These are phyloP conservation scores for Aromia moschata DNA, from an alignment of 2,888 invertebrate species.

Conservation along the genomic window DNA sequence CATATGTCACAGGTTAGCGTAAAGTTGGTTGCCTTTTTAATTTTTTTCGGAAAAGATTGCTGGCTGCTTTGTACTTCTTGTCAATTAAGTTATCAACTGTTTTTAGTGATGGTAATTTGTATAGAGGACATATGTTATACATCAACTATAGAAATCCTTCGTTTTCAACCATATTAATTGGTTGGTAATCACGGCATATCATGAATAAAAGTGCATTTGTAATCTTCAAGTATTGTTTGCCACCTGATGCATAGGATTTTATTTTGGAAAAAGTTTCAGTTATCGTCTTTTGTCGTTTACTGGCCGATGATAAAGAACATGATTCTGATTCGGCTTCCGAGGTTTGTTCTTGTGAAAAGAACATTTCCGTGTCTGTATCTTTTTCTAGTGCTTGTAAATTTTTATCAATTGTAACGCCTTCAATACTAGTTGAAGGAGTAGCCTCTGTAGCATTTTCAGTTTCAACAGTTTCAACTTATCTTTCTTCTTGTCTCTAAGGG, in stretches of 20 bases:
- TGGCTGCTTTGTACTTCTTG: too few species aligned
- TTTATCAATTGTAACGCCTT: neutral
- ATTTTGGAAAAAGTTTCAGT: constrained; percentile 24
- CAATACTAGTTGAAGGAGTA: neutral
- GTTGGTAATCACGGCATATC: constrained; percentile 35
- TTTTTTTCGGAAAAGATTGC: too few species aligned
- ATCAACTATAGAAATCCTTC: constrained; percentile 29
- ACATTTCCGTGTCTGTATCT: neutral
- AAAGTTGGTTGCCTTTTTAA: too few species aligned
- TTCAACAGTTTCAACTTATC: neutral
- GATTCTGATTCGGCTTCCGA: neutral
- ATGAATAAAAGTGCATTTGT: constrained; percentile 38
- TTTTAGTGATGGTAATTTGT: too few species aligned
- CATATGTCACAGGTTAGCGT: too few species aligned
- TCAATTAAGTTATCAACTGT: too few species aligned
- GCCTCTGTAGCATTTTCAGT: neutral
- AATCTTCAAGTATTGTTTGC: constrained; percentile 26
- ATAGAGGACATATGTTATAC: constrained; percentile 20
- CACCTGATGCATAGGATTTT: constrained; percentile 26
- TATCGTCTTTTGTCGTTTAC: constrained; percentile 15
- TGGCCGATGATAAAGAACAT: neutral
- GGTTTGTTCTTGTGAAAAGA: neutral
- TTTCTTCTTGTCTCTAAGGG: neutral
- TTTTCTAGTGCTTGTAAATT: neutral
- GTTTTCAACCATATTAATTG: constrained; percentile 31